Evolutionary conservation across 2,797 vertebrate genomes (phyloP).

Genomic region (Coccyzus lansbergi): DNA sequence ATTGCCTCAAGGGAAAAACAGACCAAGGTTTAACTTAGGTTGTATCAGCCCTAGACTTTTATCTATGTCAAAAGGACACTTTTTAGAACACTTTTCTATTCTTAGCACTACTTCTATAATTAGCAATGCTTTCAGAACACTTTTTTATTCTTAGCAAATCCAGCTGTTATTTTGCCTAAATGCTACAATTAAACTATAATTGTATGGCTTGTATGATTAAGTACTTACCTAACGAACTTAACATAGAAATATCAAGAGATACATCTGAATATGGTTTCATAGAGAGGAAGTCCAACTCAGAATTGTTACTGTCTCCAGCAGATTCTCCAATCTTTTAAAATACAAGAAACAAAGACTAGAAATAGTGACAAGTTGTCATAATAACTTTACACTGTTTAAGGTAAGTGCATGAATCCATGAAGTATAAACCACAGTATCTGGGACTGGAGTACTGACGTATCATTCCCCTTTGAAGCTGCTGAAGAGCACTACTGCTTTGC

Average conservation of each 20-base stretch:
- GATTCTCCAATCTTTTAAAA: slow-evolving; percentile 82
- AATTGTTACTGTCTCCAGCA: slow-evolving; percentile 80
- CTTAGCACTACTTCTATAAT: neutral
- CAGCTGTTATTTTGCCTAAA: neutral
- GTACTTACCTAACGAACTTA: slow-evolving; percentile 88
- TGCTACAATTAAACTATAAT: neutral
- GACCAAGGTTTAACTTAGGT: neutral
- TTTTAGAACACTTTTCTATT: neutral
- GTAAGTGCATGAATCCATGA: neutral
- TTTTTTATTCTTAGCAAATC: neutral
- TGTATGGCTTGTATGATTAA: neutral
- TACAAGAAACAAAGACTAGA: neutral
- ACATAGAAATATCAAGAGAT: slow-evolving; percentile 92
- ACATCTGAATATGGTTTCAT: slow-evolving; percentile 92
- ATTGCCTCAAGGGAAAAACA: neutral
- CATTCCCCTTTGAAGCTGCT: too few relatives aligned
- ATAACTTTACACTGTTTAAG: neutral
- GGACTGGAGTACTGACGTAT: neutral
- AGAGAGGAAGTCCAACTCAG: slow-evolving; percentile 92
- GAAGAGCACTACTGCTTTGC: too few relatives aligned
- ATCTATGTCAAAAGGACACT: neutral
- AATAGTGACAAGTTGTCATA: neutral
- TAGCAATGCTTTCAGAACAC: neutral
- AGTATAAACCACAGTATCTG: neutral
- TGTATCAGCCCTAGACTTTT: neutral